Evolutionary conservation across 2,797 vertebrate species (phyloP), one percentile per base, ranked within the genome.

Genomic region (Danio kyathit): DNA sequence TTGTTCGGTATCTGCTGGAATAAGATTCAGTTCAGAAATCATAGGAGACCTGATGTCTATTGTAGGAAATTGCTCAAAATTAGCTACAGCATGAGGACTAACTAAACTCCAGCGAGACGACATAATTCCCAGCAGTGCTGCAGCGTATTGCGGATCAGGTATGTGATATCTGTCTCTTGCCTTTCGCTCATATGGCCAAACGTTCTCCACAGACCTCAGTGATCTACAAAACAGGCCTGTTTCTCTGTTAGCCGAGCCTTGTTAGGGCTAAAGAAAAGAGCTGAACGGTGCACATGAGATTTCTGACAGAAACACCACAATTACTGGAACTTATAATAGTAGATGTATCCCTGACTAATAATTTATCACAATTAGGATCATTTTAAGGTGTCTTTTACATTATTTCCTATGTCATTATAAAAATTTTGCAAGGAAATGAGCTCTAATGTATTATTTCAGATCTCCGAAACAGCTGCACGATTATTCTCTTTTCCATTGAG

Each of bases 91-190:
- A 5, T 61, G 54, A 44, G n/a, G 10, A 52, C 67, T 40, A 71
- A 51, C 65, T 70, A 56, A 65, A 67, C 41, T 29, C 6, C 52
- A 46, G 52, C 13, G 5, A 67, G 13, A 21, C 38, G 48, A 57
- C n/a, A 43, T 51, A 71, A 44, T 43, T 72, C 12, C 4, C 40
- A 61, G 72, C 44, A 44, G 43, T 74, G 78, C 14, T 19, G 19
- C 43, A 63, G 51, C 48, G 70, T 21, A 9, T 73, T 57, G 70
- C 5, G 1, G 43, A 65, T 74, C 61, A 80, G 79, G 79, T 80
- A 80, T 80, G 79, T 59, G 52, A 80, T 48, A 48, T 74, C 70
- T 80, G 73, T 66, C 70, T 74, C 60, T 63, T 80, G 79, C 79
- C 51, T 80, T 66, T 57, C 51, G 14, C 60, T 74, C 21, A 7